Evolutionary conservation across 2,113 vertebrate genomes (phyloP).

Genomic region (Callipepla californica): DNA sequence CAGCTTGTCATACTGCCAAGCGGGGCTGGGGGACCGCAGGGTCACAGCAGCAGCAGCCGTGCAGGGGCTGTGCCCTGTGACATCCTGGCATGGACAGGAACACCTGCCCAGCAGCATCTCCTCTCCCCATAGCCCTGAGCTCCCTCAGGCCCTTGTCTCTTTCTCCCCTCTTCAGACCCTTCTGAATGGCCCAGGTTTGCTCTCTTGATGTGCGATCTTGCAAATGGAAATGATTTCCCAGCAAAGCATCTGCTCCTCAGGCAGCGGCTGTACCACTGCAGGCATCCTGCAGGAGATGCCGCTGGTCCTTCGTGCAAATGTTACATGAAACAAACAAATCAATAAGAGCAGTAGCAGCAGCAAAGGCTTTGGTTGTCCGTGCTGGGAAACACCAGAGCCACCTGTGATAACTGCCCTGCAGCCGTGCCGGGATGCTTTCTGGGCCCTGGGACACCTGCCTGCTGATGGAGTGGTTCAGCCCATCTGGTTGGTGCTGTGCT

Average conservation of each 20-base stretch:
- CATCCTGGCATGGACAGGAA: not conserved
- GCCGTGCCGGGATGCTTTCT: not conserved
- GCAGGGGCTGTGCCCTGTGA: rapidly evolving
- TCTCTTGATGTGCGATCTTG: constrained; percentile 22
- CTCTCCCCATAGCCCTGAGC: not conserved
- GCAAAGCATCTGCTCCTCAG: constrained; percentile 43
- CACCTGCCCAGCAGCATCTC: not conserved
- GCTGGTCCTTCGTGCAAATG: not conserved
- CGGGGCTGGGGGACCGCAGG: constrained; percentile 2
- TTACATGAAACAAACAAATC: not conserved
- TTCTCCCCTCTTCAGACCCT: not conserved
- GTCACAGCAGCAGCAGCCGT: not conserved
- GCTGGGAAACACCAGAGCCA: not conserved
- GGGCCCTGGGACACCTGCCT: not conserved
- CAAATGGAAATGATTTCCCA: constrained; percentile 8
- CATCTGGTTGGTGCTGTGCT: constrained; percentile 36
- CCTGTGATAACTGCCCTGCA: rapidly evolving
- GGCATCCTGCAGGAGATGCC: not conserved
- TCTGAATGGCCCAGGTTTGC: not conserved
- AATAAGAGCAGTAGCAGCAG: not conserved
- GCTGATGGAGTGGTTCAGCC: constrained; percentile 46
- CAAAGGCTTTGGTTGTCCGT: not conserved
- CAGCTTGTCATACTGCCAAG: constrained; percentile 29
- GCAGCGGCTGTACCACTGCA: constrained; percentile 53
- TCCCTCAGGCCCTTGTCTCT: not conserved